Evolutionary conservation across 2,797 vertebrate species (phyloP).

Genomic region (Halcyon badia): DNA sequence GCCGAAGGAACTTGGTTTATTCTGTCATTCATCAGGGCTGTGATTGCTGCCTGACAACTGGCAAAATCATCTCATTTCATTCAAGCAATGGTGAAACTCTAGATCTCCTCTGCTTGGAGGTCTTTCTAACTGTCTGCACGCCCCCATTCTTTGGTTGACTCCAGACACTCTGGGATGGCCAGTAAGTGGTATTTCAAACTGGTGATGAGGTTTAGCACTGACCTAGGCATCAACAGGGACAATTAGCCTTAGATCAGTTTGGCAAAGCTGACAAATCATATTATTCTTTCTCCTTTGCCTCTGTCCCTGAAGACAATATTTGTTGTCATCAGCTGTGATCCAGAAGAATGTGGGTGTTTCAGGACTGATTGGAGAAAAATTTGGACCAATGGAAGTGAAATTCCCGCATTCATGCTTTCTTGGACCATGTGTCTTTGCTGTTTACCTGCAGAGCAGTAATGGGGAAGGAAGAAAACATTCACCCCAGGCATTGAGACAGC

Average conservation of each 20-base stretch:
- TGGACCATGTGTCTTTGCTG: neutral
- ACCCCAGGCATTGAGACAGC: neutral
- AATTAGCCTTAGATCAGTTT: neutral
- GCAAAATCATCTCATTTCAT: conserved; percentile 50
- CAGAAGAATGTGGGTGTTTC: neutral
- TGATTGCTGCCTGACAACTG: conserved; percentile 56
- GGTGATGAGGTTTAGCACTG: neutral
- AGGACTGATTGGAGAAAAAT: neutral
- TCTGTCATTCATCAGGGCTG: conserved; percentile 51
- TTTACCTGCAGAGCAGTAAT: neutral
- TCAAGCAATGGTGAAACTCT: conserved; percentile 21
- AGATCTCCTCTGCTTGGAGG: neutral
- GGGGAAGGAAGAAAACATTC: neutral
- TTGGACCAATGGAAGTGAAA: neutral
- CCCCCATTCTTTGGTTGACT: neutral
- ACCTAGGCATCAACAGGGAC: neutral
- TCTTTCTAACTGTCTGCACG: neutral
- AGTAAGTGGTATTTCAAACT: neutral
- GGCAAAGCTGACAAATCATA: neutral
- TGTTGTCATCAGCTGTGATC: neutral
- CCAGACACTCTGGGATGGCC: neutral
- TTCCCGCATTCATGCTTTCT: neutral
- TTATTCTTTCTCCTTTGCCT: neutral
- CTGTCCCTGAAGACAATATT: neutral
- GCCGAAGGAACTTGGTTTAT: conserved; percentile 10